These are phyloP conservation scores for Poeciliopsis infans DNA, from an alignment of 2,797 vertebrate genomes.

Conservation along the genomic window DNA sequence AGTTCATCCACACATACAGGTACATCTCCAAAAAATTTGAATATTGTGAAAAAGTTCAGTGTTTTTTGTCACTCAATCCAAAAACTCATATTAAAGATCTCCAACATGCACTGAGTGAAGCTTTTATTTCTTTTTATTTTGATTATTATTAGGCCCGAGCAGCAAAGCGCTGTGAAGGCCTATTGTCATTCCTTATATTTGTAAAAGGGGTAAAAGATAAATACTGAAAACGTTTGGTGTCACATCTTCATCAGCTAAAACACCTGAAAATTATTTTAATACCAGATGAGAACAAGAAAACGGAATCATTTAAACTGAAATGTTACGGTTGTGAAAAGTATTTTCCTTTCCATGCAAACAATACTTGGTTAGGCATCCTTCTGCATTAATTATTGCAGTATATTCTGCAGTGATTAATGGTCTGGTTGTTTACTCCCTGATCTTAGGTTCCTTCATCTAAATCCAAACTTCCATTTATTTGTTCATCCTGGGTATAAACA, in stretches of 20 bases:
- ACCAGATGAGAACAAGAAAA: neutral
- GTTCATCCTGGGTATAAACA: neutral
- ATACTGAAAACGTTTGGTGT: neutral
- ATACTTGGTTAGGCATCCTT: neutral
- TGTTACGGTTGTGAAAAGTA: neutral
- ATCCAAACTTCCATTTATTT: neutral
- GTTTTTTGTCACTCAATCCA: neutral
- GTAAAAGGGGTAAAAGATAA: neutral
- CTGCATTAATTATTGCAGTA: neutral
- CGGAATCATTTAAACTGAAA: neutral
- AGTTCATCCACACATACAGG: conserved; percentile 26
- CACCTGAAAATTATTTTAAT: neutral
- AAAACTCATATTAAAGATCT: neutral
- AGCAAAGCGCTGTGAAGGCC: too few species aligned
- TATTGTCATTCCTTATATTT: neutral
- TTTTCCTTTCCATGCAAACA: neutral
- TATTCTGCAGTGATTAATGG: neutral
- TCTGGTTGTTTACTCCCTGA: neutral
- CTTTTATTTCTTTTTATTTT: neutral
- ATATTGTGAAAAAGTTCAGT: neutral
- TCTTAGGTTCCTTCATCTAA: neutral
- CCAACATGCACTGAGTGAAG: neutral
- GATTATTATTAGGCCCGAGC: neutral
- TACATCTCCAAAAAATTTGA: neutral
- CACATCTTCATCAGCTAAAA: neutral